phyloP scores from a whole-genome alignment of 2,888 invertebrate species.

The Morinoia aosen region DNA sequence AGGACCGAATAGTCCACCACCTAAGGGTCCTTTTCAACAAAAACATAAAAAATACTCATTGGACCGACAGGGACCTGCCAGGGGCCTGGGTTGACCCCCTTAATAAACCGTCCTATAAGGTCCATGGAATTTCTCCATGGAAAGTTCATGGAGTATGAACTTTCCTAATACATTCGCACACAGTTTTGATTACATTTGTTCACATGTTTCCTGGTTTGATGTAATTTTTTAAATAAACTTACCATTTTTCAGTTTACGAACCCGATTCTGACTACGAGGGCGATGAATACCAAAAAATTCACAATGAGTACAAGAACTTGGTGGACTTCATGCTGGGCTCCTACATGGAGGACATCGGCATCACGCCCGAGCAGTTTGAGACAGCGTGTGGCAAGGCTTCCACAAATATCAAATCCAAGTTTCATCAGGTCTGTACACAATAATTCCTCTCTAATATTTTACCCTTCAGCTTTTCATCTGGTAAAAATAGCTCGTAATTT shows the following conservation, averaged over 20 bases:
- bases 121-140: no score
- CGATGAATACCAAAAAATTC: constrained; percentile 72
- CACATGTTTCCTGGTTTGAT: not conserved
- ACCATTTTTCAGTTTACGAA: constrained; percentile 82
- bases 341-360: constrained; percentile 93
- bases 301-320: constrained; percentile 89
- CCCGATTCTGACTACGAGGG: constrained; percentile 76
- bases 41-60: no score
- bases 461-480: constrained; percentile 8
- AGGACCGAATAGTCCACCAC: no score
- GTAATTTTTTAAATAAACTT: not conserved
- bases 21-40: no score
- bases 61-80: no score
- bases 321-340: constrained; percentile 92
- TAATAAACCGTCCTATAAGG: no score
- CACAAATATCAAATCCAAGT: constrained; percentile 74
- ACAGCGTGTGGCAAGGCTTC: constrained; percentile 77
- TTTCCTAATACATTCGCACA: no score
- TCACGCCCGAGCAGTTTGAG: constrained; percentile 89
- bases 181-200: no score
- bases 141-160: no score
- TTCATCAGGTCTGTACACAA: constrained; percentile 71
- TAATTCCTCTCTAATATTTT: constrained; percentile 71
- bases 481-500: not conserved
- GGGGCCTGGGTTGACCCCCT: no score